A percentile compares a stretch with the other conserved stretches of the same genome.
Evolutionary conservation across 2,888 invertebrate genomes (phyloP).

Genomic region (Chrysomela aeneicollis): DNA sequence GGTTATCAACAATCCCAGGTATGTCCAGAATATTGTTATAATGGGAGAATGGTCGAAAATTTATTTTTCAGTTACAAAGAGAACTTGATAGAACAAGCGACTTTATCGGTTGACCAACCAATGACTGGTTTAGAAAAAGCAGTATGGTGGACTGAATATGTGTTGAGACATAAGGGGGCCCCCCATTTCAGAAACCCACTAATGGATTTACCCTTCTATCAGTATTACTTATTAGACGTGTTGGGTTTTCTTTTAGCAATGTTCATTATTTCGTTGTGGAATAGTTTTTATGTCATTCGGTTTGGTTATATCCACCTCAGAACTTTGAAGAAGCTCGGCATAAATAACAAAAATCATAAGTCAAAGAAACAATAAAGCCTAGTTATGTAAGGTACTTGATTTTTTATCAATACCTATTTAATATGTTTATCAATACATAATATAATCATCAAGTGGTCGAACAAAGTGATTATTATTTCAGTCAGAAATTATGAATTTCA

Average conservation of each 20-base stretch:
- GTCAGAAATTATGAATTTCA: no score
- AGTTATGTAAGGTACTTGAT: no score
- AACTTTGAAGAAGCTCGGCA: no score
- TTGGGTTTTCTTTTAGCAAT: constrained; percentile 24
- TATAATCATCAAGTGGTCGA: no score
- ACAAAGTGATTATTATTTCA: no score
- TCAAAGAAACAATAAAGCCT: no score
- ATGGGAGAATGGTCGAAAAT: not conserved
- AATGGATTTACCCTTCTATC: constrained; percentile 43
- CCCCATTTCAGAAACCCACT: constrained; percentile 43
- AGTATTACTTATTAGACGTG: constrained; percentile 48
- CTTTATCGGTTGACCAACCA: constrained; percentile 46
- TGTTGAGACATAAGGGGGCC: constrained; percentile 49
- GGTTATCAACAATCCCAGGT: constrained; percentile 49
- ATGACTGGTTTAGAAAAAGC: constrained; percentile 49
- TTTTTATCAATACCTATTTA: no score
- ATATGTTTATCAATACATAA: no score
- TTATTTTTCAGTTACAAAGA: constrained; percentile 47
- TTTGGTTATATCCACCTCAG: not conserved
- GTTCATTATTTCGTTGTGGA: not conserved
- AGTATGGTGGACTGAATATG: constrained; percentile 53
- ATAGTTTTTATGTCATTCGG: not conserved
- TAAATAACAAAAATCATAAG: no score
- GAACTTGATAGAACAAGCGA: constrained; percentile 38
- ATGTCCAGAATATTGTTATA: not conserved